Evolutionary conservation across 1,140 invertebrate species (phyloP), one percentile per base, ranked within the genome.

Genomic region (Drosophila obscura): DNA sequence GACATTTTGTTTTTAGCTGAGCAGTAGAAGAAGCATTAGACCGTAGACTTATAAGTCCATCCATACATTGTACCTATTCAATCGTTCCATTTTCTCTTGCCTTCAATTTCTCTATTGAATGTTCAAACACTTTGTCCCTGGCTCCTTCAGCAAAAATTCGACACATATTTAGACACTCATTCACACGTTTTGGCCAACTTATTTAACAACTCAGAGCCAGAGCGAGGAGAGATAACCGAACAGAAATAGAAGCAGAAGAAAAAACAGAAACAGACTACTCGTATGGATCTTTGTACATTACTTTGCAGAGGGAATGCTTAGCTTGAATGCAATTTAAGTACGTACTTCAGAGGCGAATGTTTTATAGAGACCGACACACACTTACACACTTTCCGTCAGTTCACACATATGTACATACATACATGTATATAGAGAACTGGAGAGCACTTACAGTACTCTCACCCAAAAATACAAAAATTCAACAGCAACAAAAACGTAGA

Each of bases 281-380:
- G 65, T 72, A 67, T 60, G 71, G 77, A 85, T 85, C 81, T 76
- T 60, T 76, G 77, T 66, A 74, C 69, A 81, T 87, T 87, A 81
- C 77, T 76, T 75, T 73, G 62, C 58, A 28, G 52, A 50, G 46
- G 31, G 51, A 68, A 63, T 77, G 79, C 73, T 85, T 68, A 71
- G 81, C 82, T 85, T 85, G 77, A 87, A 85, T 87, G 81, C 81
- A 85, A 87, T 85, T 87, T 85, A 87, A 85, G 81, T 81, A 85
- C 74, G 82, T 87, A 87, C 81, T 85, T 81, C 68, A 87, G 63
- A 77, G 78, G 81, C 82, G 77, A 85, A 85, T 85, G 81, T 85
- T 85, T 85, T 78, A 85, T 85, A 74, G 81, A 87, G 77, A 81
- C 64, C 82, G 50, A 64, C 57, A 80, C 74, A 80, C 49, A 83